Conservation (phyloP, 2,797 vertebrate species). For the Danio choprae region DNA sequence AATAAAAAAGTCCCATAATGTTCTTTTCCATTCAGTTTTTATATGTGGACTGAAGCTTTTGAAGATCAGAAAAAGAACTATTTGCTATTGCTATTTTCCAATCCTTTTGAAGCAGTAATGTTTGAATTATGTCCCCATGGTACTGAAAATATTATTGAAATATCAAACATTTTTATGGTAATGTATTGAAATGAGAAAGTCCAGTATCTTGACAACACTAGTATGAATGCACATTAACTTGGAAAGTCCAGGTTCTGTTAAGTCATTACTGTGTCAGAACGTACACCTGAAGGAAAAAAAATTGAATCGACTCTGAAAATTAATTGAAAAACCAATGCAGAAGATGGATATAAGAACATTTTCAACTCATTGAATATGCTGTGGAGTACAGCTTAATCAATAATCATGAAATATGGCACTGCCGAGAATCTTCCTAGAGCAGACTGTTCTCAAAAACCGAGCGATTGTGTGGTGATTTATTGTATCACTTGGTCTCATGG, state of each 20-base stretch:
- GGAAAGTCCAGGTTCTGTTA: not conserved
- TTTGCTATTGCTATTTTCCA: no score
- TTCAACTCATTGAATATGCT: not conserved
- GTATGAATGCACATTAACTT: not conserved
- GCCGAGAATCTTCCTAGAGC: constrained; percentile 6
- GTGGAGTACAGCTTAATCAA: constrained; percentile 11
- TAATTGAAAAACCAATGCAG: not conserved
- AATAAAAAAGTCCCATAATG: no score
- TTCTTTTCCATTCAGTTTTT: no score
- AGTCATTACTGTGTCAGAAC: not conserved
- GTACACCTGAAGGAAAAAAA: not conserved
- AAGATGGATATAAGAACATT: not conserved
- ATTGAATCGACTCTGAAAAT: not conserved
- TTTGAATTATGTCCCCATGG: no score
- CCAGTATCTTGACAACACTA: not conserved
- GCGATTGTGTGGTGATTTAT: not conserved
- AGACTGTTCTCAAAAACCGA: constrained; percentile 2
- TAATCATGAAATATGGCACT: not conserved
- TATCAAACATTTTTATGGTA: no score
- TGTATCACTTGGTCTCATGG: constrained; percentile 6
- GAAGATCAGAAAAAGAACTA: no score
- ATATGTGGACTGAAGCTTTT: no score
- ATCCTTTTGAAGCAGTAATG: no score
- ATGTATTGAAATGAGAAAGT: no score
- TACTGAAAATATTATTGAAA: no score